These are phyloP conservation scores for Antedon bifida DNA, from an alignment of 35 echinoderm and acorn worm genomes.

Conservation along the genomic window DNA sequence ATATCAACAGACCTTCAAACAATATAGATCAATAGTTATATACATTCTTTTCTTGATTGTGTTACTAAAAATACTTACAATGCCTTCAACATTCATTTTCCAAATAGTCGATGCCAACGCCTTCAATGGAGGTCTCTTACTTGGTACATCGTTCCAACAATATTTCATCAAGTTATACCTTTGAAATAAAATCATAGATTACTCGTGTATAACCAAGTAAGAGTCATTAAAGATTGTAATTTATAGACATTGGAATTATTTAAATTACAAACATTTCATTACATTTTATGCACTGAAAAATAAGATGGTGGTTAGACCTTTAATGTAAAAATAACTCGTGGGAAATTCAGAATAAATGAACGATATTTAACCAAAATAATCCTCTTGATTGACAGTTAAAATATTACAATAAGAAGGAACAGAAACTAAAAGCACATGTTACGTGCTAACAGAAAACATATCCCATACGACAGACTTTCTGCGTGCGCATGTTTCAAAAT, in stretches of 20 bases:
- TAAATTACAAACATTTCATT: neutral
- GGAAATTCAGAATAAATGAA: neutral
- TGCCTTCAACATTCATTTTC: constrained; percentile 24
- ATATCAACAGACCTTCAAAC: no score
- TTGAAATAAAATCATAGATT: neutral
- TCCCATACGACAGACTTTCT: neutral
- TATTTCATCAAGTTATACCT: constrained; percentile 55
- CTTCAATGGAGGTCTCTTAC: constrained; percentile 46
- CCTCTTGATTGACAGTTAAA: neutral
- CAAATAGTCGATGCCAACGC: constrained; percentile 28
- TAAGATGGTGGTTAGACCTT: neutral
- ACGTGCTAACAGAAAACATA: neutral
- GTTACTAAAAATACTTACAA: constrained; percentile 3
- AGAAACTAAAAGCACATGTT: neutral
- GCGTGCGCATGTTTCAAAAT: neutral
- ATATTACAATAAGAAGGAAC: neutral
- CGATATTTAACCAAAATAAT: no score
- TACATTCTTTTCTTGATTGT: no score
- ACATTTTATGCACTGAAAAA: no score
- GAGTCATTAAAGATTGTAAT: neutral
- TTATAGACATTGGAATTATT: neutral
- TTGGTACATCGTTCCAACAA: constrained; percentile 56
- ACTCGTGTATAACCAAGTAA: neutral
- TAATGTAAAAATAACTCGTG: neutral
- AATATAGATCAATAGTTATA: no score